Base-by-base conservation (phyloP, 2,797 vertebrate genomes). In the Enteromius argenteus region DNA sequence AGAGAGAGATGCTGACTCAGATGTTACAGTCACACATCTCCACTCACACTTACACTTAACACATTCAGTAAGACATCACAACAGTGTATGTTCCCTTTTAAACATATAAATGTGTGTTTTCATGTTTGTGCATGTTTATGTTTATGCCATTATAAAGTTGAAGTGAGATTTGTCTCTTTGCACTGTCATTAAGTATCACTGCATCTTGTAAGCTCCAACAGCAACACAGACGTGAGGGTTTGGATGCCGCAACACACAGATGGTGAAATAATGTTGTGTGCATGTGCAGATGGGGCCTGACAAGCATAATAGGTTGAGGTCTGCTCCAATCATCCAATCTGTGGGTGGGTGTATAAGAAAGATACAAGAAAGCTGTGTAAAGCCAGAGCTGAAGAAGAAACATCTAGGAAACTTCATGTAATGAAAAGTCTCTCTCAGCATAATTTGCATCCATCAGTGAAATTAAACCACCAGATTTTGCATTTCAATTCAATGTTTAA, bases 261-360 rank as follows among this genome's bases (percentile, higher is more conserved):
- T 86, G 81, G 85, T 74, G 56, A 83, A 86, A 60, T 78, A 51
- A 64, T 82, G 76, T 79, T 73, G 75, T 83, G 51, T 79, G 75
- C 76, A 23, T 79, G 75, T 83, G 75, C 85, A 86, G 85, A 86
- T 86, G 80, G 85, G 75, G 49, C 19, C 80, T 79, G 81, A 80
- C 77, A 80, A 71, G 77, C 56, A 9, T 86, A 86, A 86, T 83
- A 76, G 64, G 53, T 79, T 77, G 81, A 86, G 81, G 80, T 79
- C 81, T 77, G 81, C 77, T 86, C 78, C 85, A 80, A 84, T 86
- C 78, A 75, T 74, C 77, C 81, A 75, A 23, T 56, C 73, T 68
- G 81, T 76, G 73, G 73, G 81, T 75, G 81, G 44, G 49, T 78
- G 46, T 69, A 11, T 39, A 67, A 83, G 46, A 76, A 76, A 83